Evolutionary conservation across 2,888 invertebrate species (phyloP), one percentile per base, ranked within the genome.

Genomic region (Lithodes maja): DNA sequence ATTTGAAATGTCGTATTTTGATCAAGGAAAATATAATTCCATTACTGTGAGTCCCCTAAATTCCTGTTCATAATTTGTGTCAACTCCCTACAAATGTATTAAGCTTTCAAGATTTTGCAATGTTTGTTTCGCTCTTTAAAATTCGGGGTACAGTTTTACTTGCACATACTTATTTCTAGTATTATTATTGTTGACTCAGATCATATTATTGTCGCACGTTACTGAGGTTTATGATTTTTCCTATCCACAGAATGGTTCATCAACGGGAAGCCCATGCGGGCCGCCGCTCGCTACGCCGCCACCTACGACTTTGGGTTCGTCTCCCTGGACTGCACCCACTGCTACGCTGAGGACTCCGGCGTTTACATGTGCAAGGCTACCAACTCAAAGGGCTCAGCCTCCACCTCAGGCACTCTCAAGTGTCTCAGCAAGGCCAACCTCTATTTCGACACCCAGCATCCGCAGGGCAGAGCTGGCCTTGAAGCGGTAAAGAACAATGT

Each of bases 281-380:
- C 96, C 92, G 99, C 98, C 54, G 96, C 98, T 82, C 96, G 98
- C 93, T 99, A 97, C 94, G 97, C 98, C 94, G 97, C 97, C 53
- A 97, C 97, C 17, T 97, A 98, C 93, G 99, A 99, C 94, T 99
- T 99, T 94, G 99, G 99, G 88, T 98, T 97, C 93, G 97, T 99
- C 9, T 96, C 98, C 17, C 95, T 99, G 93, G 98, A 99, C 93
- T 95, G 99, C 92, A 96, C 95, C 86, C 97, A 97, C 92, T 96
- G 97, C 0, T 98, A 98, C 93, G 96, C 97, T 92, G 97, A 98
- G 94, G 98, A 99, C 94, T 98, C 97, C 86, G 99, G 98, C 82
- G 95, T 98, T 92, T 97, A 98, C 93, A 97, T 97, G 55, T 97
- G 97, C 93, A 97, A 97, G 94, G 98, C 98, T 17, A 97, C 96